These are phyloP conservation scores for Heliconius melpomene DNA, from an alignment of 1,140 invertebrate species.

Conservation along the genomic window DNA sequence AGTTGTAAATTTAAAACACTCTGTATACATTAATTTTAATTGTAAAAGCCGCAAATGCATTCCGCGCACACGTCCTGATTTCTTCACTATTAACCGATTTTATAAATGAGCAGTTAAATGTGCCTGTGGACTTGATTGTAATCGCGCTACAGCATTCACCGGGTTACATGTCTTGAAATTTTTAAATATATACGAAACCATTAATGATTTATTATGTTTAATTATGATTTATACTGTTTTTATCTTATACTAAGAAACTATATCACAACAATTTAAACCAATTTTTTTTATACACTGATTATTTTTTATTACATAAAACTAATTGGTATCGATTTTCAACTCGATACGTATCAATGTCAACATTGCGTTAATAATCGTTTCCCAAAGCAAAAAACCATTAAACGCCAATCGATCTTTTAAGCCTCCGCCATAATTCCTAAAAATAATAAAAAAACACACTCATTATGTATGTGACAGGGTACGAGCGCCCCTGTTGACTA, in stretches of 20 bases:
- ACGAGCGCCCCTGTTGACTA: conserved; percentile 46
- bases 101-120: conserved; percentile 20
- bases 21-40: conserved; percentile 61
- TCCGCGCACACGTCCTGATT: conserved; percentile 54
- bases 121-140: background rate
- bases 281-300: background rate
- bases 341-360: conserved; percentile 34
- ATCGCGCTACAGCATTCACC: background rate
- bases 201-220: background rate
- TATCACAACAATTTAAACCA: background rate
- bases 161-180: conserved; percentile 23
- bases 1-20: conserved; percentile 35
- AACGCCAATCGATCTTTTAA: conserved; percentile 61
- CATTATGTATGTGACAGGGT: conserved; percentile 74
- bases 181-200: background rate
- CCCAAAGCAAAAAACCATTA: conserved; percentile 46
- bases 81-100: conserved; percentile 42
- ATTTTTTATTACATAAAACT: background rate
- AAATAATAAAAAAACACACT: conserved; percentile 60
- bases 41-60: conserved; percentile 58
- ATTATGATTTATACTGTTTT: background rate
- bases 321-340: conserved; percentile 19
- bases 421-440: conserved; percentile 52
- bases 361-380: conserved; percentile 37
- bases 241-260: background rate